phyloP scores from a whole-genome alignment of 1,140 invertebrate genomes.

The Plectrocnemia conspersa region DNA sequence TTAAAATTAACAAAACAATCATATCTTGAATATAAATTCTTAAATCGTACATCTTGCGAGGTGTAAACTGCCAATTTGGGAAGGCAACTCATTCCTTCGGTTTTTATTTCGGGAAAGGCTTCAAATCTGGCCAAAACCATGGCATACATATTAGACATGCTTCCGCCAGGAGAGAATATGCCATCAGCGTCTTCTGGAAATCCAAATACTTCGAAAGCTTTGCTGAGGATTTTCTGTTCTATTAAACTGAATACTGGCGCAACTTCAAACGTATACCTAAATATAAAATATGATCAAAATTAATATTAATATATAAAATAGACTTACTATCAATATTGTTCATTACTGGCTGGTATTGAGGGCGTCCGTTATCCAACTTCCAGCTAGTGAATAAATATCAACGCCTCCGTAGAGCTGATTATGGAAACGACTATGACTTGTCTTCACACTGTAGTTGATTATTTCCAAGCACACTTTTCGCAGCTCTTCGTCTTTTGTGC shows the following conservation, averaged over 20 bases:
- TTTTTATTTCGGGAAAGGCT: constrained; percentile 69
- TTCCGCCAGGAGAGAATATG: constrained; percentile 78
- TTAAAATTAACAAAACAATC: not conserved
- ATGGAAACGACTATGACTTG: constrained; percentile 64
- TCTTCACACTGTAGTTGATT: constrained; percentile 67
- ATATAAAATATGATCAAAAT: constrained; percentile 24
- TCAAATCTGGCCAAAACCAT: constrained; percentile 73
- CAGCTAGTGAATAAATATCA: constrained; percentile 70
- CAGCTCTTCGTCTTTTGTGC: constrained; percentile 49
- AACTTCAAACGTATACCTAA: constrained; percentile 73
- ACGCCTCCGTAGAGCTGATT: constrained; percentile 74
- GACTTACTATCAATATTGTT: not conserved
- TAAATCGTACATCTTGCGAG: constrained; percentile 66
- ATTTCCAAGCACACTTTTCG: constrained; percentile 54
- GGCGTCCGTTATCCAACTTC: constrained; percentile 67
- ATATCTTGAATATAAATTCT: not conserved
- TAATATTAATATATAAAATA: not conserved
- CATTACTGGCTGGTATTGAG: constrained; percentile 75
- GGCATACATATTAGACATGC: constrained; percentile 78
- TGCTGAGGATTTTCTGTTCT: constrained; percentile 60
- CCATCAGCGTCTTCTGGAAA: constrained; percentile 61
- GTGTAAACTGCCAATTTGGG: constrained; percentile 64
- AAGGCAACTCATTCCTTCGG: constrained; percentile 56
- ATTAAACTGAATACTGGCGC: constrained; percentile 70
- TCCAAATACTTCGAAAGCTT: constrained; percentile 62